Base-by-base conservation (phyloP, 2,888 invertebrate species). In the Synergus laeviventris region DNA sequence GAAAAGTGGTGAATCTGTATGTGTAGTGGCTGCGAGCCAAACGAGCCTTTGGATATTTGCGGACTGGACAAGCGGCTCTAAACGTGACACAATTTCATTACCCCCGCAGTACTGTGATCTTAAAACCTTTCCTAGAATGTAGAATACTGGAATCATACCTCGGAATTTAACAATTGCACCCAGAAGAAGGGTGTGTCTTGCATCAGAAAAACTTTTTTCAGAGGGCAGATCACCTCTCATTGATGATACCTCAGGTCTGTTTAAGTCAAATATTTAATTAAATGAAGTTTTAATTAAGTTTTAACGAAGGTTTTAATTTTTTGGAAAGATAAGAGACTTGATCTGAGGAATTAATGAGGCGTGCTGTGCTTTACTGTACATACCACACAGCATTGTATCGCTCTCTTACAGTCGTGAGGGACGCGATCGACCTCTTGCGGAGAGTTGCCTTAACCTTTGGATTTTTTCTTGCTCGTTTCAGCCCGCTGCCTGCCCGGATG, bases 401-500 rank as follows among this genome's bases (percentile, higher is more conserved):
- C 49, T 70, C 70, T 70, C 70, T 70, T 70, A 54, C 81, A 84
- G 85, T 87, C 87, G 87, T 86, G 87, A 88, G 88, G 87, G 85
- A 86, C 87, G 86, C 87, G 89, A 87, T 88, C 87, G 87, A 88
- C 87, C 89, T 88, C 88, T 88, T 81, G 85, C 84, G 85, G 84
- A 85, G 88, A 88, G 86, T 87, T 87, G 88, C 87, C 87, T 89
- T 89, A 89, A 89, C 88, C 88, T 89, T 87, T 87, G 80, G 78
- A 82, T 83, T 86, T 87, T 91, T 87, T 89, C 88, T 93, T 88
- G 82, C 85, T 93, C 92, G 92, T 96, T 94, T 86, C 93, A 98
- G 98, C 98, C 89, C 95, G 95, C 89, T 99, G 99, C 93, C 93
- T 96, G 92, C 95, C 96, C 90, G 98, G 98, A 91, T 99, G 99